Conservation (phyloP, 2,888 invertebrate genomes). For the Polydrusus cervinus region DNA sequence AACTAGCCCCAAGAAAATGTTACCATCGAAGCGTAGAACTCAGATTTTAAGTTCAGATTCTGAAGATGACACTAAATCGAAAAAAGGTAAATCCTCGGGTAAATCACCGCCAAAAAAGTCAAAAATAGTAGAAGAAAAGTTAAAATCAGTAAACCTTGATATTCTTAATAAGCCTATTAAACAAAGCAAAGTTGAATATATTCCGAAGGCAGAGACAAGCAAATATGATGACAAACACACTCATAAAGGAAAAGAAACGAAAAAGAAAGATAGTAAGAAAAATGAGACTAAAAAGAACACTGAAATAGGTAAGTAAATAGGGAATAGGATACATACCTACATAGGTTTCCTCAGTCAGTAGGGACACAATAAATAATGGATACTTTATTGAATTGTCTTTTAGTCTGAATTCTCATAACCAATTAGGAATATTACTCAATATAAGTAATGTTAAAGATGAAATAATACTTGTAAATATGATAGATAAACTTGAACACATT, state of each 20-base stretch:
- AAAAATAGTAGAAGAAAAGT: constrained; percentile 66
- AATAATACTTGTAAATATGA: no score
- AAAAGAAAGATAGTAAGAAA: constrained; percentile 41
- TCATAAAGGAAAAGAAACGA: constrained; percentile 45
- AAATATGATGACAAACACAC: constrained; percentile 17
- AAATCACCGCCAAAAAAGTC: constrained; percentile 56
- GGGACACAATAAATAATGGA: no score
- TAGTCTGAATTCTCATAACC: no score
- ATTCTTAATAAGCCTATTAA: constrained; percentile 79
- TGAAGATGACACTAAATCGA: constrained; percentile 55
- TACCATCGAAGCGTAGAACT: constrained; percentile 58
- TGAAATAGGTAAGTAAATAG: constrained; percentile 24
- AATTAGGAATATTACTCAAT: no score
- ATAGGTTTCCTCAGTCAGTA: no score
- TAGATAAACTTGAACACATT: no score
- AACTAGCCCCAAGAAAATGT: constrained; percentile 60
- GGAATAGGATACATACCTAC: no score
- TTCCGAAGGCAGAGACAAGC: constrained; percentile 46
- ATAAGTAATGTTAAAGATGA: no score
- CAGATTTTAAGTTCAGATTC: constrained; percentile 61
- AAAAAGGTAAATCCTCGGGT: constrained; percentile 59
- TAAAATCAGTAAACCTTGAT: constrained; percentile 71
- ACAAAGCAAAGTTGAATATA: constrained; percentile 69
- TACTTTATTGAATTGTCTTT: no score
- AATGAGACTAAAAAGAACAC: constrained; percentile 22